These are phyloP conservation scores for Sinella curviseta DNA, from an alignment of 1,140 invertebrate species.

Conservation along the genomic window DNA sequence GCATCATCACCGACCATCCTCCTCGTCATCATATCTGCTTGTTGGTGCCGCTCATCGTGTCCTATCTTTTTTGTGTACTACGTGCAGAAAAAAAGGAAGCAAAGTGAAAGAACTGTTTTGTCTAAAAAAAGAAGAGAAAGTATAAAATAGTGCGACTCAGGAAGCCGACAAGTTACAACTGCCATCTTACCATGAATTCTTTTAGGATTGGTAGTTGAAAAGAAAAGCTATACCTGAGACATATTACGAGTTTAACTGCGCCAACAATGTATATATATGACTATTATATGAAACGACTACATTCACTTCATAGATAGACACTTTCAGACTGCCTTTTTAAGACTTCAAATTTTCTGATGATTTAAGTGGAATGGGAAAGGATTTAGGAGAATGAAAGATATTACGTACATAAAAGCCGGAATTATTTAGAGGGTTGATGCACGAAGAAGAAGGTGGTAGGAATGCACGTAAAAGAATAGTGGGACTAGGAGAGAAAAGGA, in stretches of 20 bases:
- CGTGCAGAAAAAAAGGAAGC: no score
- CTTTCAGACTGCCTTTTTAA: background rate
- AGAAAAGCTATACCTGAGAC: no score
- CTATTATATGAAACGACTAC: background rate
- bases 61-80: no score
- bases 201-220: no score
- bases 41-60: no score
- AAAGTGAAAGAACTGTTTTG: no score
- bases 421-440: slow-evolving; percentile 13
- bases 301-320: background rate
- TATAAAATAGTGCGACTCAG: no score
- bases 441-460: background rate
- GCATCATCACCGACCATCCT: no score
- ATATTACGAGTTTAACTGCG: background rate
- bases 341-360: slow-evolving; percentile 11
- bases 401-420: slow-evolving; percentile 11
- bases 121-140: no score
- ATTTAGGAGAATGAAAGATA: slow-evolving; percentile 19
- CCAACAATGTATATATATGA: background rate
- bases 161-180: no score
- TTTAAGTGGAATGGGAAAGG: slow-evolving; percentile 21
- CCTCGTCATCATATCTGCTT: no score
- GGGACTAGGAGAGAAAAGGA: background rate
- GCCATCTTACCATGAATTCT: no score
- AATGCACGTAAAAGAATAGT: background rate